Conservation (phyloP, 1,140 invertebrate species). For the Orius laevigatus region DNA sequence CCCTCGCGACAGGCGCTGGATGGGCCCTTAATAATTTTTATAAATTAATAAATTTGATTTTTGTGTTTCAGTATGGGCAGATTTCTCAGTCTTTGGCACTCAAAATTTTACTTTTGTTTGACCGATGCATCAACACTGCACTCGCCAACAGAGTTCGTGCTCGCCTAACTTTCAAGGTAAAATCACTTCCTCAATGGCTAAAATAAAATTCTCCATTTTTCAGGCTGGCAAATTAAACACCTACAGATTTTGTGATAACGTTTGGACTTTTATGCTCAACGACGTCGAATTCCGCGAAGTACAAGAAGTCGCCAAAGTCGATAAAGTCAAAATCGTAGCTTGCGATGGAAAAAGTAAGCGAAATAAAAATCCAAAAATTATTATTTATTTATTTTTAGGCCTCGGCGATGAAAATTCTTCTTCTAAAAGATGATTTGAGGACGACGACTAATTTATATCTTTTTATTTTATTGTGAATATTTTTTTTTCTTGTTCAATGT, state of each 20-base stretch:
- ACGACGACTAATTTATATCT: no score
- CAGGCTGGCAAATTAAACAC: constrained; percentile 92
- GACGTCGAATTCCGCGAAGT: constrained; percentile 96
- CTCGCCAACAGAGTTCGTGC: constrained; percentile 84
- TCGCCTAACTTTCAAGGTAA: constrained; percentile 77
- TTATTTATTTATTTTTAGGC: constrained; percentile 5
- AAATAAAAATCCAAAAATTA: background rate
- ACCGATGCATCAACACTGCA: constrained; percentile 90
- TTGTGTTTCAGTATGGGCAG: constrained; percentile 72
- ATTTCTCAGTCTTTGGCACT: constrained; percentile 82
- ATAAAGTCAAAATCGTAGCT: constrained; percentile 98
- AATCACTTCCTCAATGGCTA: background rate
- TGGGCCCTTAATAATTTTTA: no score
- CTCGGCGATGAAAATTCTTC: background rate
- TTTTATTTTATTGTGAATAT: no score
- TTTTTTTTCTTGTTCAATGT: no score
- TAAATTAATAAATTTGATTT: no score
- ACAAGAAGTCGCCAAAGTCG: constrained; percentile 83
- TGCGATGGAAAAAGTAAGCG: constrained; percentile 91
- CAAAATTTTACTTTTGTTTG: constrained; percentile 90
- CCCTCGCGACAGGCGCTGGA: no score
- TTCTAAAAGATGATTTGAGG: background rate
- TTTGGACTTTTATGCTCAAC: constrained; percentile 99
- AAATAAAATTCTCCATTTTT: constrained; percentile 21
- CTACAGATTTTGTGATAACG: constrained; percentile 99